Conservation (phyloP, 2,113 vertebrate genomes). For the Nibea coibor region DNA sequence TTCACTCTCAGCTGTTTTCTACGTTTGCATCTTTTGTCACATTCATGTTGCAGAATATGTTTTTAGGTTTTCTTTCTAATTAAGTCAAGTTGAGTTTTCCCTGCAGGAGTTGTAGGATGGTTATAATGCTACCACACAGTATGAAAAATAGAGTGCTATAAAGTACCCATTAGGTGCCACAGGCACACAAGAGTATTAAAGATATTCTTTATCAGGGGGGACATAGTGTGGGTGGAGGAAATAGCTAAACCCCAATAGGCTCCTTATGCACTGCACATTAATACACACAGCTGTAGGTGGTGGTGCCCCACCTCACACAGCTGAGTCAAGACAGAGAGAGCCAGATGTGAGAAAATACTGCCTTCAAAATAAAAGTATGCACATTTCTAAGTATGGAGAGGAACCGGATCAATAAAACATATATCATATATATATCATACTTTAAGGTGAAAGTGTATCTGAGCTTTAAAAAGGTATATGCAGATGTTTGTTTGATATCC, state of each 20-base stretch:
- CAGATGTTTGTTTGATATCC: background rate
- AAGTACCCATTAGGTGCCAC: background rate
- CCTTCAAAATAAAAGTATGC: conserved; percentile 47
- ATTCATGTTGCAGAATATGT: background rate
- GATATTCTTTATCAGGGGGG: background rate
- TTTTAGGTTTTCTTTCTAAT: background rate
- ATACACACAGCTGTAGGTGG: background rate
- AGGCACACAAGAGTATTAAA: background rate
- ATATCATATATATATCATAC: background rate
- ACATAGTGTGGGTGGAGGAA: background rate
- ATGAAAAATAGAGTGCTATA: background rate
- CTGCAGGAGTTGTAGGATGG: background rate
- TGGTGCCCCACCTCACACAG: conserved; percentile 8
- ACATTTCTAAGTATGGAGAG: background rate
- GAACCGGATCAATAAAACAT: background rate
- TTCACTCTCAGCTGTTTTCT: background rate
- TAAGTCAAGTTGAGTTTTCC: background rate
- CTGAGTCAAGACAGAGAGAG: background rate
- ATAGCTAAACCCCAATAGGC: background rate
- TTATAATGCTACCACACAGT: background rate
- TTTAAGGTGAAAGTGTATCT: background rate
- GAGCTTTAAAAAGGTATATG: background rate
- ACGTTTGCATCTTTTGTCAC: background rate
- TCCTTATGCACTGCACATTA: background rate
- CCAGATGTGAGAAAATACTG: background rate